A percentile compares a stretch with the other conserved stretches of the same genome.
Evolutionary conservation across 2,113 vertebrate species (phyloP).

Genomic region (Addax nasomaculatus): DNA sequence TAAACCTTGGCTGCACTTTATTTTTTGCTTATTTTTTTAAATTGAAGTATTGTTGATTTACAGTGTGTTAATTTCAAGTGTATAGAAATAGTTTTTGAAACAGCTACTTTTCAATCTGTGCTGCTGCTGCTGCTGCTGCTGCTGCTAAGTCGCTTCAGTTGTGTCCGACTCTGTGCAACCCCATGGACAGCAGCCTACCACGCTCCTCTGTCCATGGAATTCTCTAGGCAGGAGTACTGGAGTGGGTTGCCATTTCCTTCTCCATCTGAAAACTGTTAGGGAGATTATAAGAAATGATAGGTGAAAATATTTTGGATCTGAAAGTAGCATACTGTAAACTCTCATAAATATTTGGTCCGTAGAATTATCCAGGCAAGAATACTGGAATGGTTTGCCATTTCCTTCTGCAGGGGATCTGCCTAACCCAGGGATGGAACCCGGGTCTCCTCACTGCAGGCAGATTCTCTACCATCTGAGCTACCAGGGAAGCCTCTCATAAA

Average conservation of each 20-base stretch:
- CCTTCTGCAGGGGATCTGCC: neutral
- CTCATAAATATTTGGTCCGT: neutral
- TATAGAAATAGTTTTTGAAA: neutral
- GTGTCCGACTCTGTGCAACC: accelerated
- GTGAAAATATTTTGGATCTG: neutral
- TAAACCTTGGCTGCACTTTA: neutral
- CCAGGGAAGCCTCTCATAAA: neutral
- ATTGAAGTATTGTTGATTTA: neutral
- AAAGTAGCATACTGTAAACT: neutral
- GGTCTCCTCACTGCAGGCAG: neutral
- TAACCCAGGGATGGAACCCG: neutral
- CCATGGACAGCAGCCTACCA: neutral
- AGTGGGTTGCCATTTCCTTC: neutral
- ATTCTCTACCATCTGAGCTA: neutral
- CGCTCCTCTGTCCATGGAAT: accelerated
- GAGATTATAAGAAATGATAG: neutral
- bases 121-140: neutral
- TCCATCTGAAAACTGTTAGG: neutral
- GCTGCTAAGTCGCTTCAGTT: neutral
- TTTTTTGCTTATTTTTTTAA: neutral
- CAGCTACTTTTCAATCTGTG: neutral
- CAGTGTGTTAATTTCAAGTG: neutral
- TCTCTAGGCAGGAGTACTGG: neutral
- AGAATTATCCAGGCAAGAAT: neutral
- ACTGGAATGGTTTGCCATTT: neutral